Evolutionary conservation across 1,140 invertebrate genomes (phyloP).

Genomic region (Macrobrachium rosenbergii): DNA sequence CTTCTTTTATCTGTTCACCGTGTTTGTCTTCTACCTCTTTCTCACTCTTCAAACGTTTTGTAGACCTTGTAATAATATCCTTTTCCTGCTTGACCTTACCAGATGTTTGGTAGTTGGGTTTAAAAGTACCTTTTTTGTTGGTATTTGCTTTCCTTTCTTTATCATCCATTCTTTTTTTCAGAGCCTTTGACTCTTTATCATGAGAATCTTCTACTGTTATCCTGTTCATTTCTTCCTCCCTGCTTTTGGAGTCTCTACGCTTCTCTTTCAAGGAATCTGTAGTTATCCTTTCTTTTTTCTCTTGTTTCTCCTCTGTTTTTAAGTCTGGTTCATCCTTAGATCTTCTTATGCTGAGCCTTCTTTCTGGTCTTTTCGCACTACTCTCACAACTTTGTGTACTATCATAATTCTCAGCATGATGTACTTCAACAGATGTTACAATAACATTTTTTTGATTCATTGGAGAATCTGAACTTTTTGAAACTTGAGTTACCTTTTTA

Average conservation of each 20-base stretch:
- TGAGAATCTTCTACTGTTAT: slow-evolving; percentile 48
- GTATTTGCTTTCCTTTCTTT: slow-evolving; percentile 30
- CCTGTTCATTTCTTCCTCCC: slow-evolving; percentile 55
- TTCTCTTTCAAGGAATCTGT: slow-evolving; percentile 43
- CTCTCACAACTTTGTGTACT: slow-evolving; percentile 1
- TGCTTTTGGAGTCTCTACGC: slow-evolving; percentile 39
- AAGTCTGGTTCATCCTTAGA: slow-evolving; percentile 44
- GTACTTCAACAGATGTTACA: slow-evolving; percentile 51
- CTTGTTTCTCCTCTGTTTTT: slow-evolving; percentile 36
- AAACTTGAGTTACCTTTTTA: background rate
- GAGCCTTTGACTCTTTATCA: slow-evolving; percentile 37
- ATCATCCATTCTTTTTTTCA: slow-evolving; percentile 28
- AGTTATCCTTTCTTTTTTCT: slow-evolving; percentile 32
- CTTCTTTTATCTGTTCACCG: slow-evolving; percentile 21
- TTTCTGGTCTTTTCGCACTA: slow-evolving; percentile 27
- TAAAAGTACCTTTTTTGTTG: background rate
- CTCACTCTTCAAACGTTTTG: slow-evolving; percentile 44
- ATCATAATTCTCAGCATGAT: slow-evolving; percentile 48
- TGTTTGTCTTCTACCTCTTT: slow-evolving; percentile 28
- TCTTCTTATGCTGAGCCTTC: slow-evolving; percentile 49
- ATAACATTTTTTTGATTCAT: slow-evolving; percentile 50
- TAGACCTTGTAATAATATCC: slow-evolving; percentile 51
- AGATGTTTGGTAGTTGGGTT: slow-evolving; percentile 11
- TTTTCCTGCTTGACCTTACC: slow-evolving; percentile 45
- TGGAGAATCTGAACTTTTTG: background rate